Base-by-base conservation (phyloP, 2,888 invertebrate species). In the Macaria notata region DNA sequence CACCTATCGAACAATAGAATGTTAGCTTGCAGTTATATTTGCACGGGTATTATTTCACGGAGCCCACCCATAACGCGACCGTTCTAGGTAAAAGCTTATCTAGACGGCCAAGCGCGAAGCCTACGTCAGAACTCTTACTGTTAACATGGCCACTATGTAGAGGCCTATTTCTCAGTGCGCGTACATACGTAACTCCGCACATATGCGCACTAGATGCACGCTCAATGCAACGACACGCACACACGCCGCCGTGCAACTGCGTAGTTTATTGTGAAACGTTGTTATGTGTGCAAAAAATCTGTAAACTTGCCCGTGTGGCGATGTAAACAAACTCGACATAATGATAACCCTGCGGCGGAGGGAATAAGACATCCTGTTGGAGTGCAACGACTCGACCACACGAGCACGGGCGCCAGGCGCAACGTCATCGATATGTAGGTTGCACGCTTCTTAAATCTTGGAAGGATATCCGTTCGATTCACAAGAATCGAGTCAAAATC, bases 211-310 rank as follows among this genome's bases (percentile, higher is more conserved):
- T 67, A 68, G 71, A 75, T 72, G 74, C 76, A 75, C 73, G 72
- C 66, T 69, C 66, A 65, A 68, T 69, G 74, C 72, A 68, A 68
- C 69, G 72, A 72, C 76, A 69, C 69, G 65, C 73, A 67, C 69
- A 75, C 76, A 77, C 66, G 66, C 68, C 67, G 73, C 63, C 68
- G 77, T 83, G 78, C 78, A 82, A 86, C 86, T 88, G 88, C 86
- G 87, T 82, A 85, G 84, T 83, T 80, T 76, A 75, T 76, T 76
- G 72, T 73, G 71, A 65, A 70, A 72, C 70, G 66, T 69, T 53
- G 58, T 57, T 68, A 68, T 70, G 71, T 75, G 73, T 71, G 66
- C 67, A 64, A 69, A 68, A 72, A 73, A 67, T 62, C 66, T 56
- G 62, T 65, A 61, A 64, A 68, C 62, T 63, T 60, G 51, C 45